Evolutionary conservation across 2,888 invertebrate genomes (phyloP), one percentile per base, ranked within the genome.

Genomic region (Acrocyrtus sp.): DNA sequence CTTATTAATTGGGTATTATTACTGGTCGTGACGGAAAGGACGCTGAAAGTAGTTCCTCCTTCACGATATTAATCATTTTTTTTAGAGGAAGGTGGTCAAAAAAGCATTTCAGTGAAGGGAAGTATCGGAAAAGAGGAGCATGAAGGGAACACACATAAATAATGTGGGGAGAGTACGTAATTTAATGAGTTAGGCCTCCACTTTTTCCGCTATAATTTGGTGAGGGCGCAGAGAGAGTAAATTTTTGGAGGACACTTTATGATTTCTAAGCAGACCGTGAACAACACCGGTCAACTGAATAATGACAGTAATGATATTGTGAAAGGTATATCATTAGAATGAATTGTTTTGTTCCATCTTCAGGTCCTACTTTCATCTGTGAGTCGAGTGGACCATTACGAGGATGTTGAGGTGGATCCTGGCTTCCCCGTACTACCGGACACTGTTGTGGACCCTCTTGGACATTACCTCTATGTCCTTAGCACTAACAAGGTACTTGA

Each of bases 391-490:
- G 89, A 92, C 34, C 91, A 94, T 84, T 98, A 96, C 84, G 95
- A 94, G 83, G 92, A 92, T 84, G 89, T 96, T 66, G 84, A 88
- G n/a, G 89, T 97, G 48, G 92, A 95, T 83, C 88, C 90, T 17
- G 91, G 91, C 50, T 90, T 91, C 82, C 87, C 87, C 75, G 91
- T 98, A 80, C 86, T 96, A 70, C 92, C 95, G 4, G 96, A 98
- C 84, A 92, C 96, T 79, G 89, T 90, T 78, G 88, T 97, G 81
- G 94, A 96, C 76, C 90, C 92, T 15, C 89, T 90, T 82, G 92
- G 92, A 79, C 92, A 93, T 83, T 91, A 91, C 83, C 85, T 98
- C 26, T 97, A 94, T 85, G 91, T 94, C 43, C 86, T 97, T 77
- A 95, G 95, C 12, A 88, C 89, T 56, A 88, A 90, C 61, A 91